These are phyloP conservation scores for Phaethornis superciliosus DNA, from an alignment of 2,113 vertebrate genomes.

Conservation along the genomic window DNA sequence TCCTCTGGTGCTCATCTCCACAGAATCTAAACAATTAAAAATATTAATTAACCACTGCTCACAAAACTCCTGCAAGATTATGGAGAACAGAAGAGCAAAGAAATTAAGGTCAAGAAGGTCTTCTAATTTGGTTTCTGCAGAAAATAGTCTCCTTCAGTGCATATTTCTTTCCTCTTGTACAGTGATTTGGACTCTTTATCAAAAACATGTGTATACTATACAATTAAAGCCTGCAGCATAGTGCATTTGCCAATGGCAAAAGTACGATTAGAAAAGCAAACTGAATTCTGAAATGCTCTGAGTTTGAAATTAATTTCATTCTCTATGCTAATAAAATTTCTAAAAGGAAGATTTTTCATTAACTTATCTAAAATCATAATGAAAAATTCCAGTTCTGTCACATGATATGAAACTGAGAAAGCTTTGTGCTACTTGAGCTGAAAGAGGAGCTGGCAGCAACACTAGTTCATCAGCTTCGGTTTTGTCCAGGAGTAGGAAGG, in stretches of 20 bases:
- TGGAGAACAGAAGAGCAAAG: background rate
- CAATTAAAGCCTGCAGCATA: background rate
- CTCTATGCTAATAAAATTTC: background rate
- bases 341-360: background rate
- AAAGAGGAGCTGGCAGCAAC: background rate
- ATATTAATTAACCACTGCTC: slow-evolving; percentile 54
- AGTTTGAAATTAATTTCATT: background rate
- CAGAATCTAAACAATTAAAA: slow-evolving; percentile 47
- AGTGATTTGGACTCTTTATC: background rate
- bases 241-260: background rate
- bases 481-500: background rate
- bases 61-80: slow-evolving; percentile 2
- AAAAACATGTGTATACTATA: background rate
- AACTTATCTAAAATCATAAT: background rate
- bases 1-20: background rate
- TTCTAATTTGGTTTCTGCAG: slow-evolving; percentile 1
- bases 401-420: background rate
- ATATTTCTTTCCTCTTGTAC: background rate
- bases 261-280: background rate
- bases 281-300: background rate
- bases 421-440: background rate
- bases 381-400: background rate
- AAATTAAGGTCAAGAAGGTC: slow-evolving; percentile 47
- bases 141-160: background rate
- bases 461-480: background rate